Evolutionary conservation across 2,888 invertebrate genomes (phyloP), one percentile per base, ranked within the genome.

Genomic region (Drosophila pseudotalamancana): DNA sequence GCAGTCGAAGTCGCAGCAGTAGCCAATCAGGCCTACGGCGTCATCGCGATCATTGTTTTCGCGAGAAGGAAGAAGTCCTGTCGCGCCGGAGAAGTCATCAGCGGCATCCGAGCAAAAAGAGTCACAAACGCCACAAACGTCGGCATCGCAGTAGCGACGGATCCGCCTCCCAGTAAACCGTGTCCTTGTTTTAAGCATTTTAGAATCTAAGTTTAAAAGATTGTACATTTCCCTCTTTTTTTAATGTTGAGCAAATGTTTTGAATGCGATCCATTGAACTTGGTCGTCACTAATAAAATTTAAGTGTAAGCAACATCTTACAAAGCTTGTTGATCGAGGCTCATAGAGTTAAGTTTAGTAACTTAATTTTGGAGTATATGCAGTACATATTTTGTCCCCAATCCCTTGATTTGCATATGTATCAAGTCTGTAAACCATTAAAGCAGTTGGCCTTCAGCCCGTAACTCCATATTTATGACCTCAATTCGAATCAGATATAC

Each of bases 41-140:
- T 8, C 57, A 63, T 40, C 75, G 63, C 8, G 40, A 34, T 5
- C 63, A 65, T 42, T 62, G 63, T 29, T 63, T 63, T 29, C 63
- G 62, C 0, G 60, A 67, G 9, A 50, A 65, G 11, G 59, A 55
- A 14, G 62, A 63, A 14, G 6, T 46, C 2, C n/a, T 51, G 1
- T 54, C 60, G 19, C 55, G 53, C 3, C 48, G 54, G 0, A 32
- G 51, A 4, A 34, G 35, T 6, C 59, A 70, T 23, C 55, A 65
- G 16, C 67, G 67, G 1, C 68, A 71, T 19, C 29, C 57, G 27
- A 59, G 60, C 55, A 81, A 81, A 59, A 72, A 68, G 59, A 71
- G 61, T 42, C 85, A 83, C 63, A 82, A 87, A 43, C 81, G 78
- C 0, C 85, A 81, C 55, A 81, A 87, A 25, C 66, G 77, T 14